Conservation (phyloP, 2,888 invertebrate genomes). For the Marasmarcha lunaedactyla region DNA sequence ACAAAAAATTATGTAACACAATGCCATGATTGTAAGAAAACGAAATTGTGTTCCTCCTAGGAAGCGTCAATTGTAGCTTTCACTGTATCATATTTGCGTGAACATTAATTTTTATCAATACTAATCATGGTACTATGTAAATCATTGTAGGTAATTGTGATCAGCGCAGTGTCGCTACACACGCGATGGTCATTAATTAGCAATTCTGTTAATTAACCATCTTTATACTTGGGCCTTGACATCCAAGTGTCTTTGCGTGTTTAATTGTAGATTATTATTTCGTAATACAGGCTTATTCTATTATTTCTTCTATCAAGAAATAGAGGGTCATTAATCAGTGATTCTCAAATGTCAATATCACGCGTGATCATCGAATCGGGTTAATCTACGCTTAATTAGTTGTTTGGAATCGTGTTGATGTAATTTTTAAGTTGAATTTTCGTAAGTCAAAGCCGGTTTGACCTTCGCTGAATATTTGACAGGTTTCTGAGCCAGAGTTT, state of each 20-base stretch:
- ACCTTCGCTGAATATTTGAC: not conserved
- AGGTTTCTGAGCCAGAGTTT: not conserved
- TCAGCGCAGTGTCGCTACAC: conserved; percentile 17
- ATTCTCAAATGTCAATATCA: not conserved
- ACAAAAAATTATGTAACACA: no score
- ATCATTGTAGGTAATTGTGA: conserved; percentile 19
- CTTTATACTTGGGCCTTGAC: not conserved
- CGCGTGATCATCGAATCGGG: not conserved
- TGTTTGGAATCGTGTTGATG: not conserved
- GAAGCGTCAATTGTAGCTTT: conserved; percentile 18
- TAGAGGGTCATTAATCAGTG: not conserved
- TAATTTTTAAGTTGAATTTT: not conserved
- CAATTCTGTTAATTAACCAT: not conserved
- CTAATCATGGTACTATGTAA: conserved; percentile 16
- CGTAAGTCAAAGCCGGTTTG: not conserved
- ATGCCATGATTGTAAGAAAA: no score
- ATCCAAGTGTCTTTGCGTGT: conserved; percentile 1
- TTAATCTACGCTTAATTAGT: not conserved
- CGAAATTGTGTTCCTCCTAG: conserved; percentile 15
- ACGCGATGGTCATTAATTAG: conserved; percentile 14
- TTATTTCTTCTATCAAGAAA: not conserved
- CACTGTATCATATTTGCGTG: conserved; percentile 18
- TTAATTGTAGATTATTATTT: not conserved
- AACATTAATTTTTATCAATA: conserved; percentile 10
- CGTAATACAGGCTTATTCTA: not conserved